Evolutionary conservation across 2,113 vertebrate species (phyloP).

Genomic region (Tinamus guttatus): DNA sequence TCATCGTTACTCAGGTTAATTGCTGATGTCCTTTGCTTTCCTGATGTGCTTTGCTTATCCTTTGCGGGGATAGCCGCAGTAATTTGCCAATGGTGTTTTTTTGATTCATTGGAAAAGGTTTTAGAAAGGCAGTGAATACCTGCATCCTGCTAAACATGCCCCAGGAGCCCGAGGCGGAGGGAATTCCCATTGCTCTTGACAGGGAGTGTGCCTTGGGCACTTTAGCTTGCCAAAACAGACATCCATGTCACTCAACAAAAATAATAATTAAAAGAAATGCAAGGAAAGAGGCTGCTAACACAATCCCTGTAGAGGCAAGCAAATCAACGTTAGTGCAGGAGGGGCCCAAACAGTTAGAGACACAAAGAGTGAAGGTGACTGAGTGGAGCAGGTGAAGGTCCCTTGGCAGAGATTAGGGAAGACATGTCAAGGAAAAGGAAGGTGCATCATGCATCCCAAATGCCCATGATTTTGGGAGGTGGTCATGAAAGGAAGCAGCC

Average conservation of each 20-base stretch:
- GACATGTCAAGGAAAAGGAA: background rate
- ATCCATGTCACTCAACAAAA: rapidly evolving
- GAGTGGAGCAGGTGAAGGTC: background rate
- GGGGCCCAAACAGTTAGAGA: background rate
- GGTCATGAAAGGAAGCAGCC: background rate
- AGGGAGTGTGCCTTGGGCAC: background rate
- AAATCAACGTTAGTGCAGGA: background rate
- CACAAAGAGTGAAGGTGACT: rapidly evolving
- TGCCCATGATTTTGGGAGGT: background rate
- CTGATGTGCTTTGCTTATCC: too few relatives aligned
- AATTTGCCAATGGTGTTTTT: background rate
- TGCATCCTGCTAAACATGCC: background rate
- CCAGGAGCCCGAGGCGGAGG: background rate
- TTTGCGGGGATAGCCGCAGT: too few relatives aligned
- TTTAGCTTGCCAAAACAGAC: background rate
- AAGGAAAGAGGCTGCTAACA: background rate
- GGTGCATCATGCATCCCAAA: background rate
- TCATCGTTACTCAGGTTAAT: background rate
- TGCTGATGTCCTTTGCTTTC: background rate
- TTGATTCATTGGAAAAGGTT: background rate
- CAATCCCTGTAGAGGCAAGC: background rate
- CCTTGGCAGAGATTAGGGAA: background rate
- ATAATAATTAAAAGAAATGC: background rate
- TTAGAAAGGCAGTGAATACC: background rate
- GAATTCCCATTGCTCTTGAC: rapidly evolving